These are phyloP conservation scores for Diuraphis noxia DNA, from an alignment of 1,140 invertebrate species.

Conservation along the genomic window DNA sequence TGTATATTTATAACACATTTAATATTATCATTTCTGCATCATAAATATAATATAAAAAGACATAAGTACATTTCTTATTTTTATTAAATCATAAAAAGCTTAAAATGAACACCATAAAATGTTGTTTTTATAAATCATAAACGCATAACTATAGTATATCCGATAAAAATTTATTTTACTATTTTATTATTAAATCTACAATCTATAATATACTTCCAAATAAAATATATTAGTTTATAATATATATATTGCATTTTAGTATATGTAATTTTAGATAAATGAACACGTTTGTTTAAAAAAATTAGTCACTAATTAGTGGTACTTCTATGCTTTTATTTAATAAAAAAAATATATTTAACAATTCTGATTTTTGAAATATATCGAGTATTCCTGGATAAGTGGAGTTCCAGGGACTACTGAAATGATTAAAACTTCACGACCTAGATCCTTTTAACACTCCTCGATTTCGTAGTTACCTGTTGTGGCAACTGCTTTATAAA, in stretches of 20 bases:
- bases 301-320: neutral
- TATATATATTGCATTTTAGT: too few species aligned
- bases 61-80: too few species aligned
- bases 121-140: neutral
- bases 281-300: neutral
- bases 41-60: neutral
- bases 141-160: neutral
- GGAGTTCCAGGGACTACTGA: neutral
- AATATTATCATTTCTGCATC: neutral
- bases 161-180: neutral
- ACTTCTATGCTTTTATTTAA: neutral
- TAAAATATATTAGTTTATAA: neutral
- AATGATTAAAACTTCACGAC: neutral
- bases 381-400: neutral
- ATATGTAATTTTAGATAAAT: neutral
- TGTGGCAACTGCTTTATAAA: neutral
- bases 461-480: neutral
- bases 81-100: neutral
- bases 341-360: neutral
- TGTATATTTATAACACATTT: neutral
- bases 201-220: too few species aligned
- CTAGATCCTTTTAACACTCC: neutral
- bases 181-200: neutral
- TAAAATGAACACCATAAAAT: neutral
- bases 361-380: neutral